Evolutionary conservation across 2,888 invertebrate species (phyloP).

Genomic region (Strigamia crassipes): DNA sequence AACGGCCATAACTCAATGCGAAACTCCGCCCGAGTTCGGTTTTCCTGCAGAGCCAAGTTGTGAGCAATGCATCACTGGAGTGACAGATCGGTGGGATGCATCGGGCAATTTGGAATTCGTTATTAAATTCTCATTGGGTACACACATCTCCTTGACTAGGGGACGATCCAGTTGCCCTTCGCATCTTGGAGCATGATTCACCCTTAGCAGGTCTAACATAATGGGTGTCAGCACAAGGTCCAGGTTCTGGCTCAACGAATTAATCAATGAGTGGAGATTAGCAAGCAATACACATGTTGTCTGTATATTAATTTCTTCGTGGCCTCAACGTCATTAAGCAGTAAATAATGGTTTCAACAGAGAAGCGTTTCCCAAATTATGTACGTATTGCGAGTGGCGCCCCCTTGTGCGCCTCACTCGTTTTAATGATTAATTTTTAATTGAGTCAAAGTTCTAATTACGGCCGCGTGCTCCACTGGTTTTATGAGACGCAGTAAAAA

Average conservation of each 20-base stretch:
- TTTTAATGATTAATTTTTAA: slow-evolving; percentile 45
- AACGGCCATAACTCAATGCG: background rate
- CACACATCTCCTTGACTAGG: slow-evolving; percentile 30
- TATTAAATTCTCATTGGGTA: slow-evolving; percentile 36
- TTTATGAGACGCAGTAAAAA: slow-evolving; percentile 43
- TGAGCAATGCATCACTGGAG: slow-evolving; percentile 24
- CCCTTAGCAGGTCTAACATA: slow-evolving; percentile 38
- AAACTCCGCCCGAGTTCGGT: background rate
- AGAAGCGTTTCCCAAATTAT: slow-evolving; percentile 14
- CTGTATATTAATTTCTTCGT: slow-evolving; percentile 44
- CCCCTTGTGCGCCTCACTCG: slow-evolving; percentile 8
- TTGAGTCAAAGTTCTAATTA: slow-evolving; percentile 45
- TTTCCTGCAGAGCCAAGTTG: slow-evolving; percentile 4
- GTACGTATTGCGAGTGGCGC: slow-evolving; percentile 17
- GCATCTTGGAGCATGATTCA: slow-evolving; percentile 36
- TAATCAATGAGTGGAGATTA: slow-evolving; percentile 38
- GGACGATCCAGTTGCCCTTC: background rate
- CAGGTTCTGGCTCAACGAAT: slow-evolving; percentile 30
- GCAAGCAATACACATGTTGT: slow-evolving; percentile 45
- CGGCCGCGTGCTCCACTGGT: slow-evolving; percentile 39
- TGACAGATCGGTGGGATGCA: slow-evolving; percentile 42
- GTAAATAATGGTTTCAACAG: slow-evolving; percentile 41
- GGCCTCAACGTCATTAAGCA: slow-evolving; percentile 43
- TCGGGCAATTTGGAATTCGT: slow-evolving; percentile 36
- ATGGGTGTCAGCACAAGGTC: slow-evolving; percentile 42